phyloP scores from a whole-genome alignment of 2,888 invertebrate species.

The Plemyria rubiginata region DNA sequence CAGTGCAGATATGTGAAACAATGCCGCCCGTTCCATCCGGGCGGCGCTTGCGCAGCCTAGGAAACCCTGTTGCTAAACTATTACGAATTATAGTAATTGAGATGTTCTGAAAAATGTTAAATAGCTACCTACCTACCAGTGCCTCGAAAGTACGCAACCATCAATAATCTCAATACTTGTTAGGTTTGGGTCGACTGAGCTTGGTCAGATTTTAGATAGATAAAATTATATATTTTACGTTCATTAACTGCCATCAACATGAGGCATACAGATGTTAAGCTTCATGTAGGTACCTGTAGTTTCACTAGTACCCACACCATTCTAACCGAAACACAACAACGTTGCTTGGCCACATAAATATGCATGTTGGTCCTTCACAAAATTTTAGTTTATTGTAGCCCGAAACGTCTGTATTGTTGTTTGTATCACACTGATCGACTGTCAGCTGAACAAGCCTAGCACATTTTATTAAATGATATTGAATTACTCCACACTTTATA shows the following conservation, averaged over 20 bases:
- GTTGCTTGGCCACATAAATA: too few relatives aligned
- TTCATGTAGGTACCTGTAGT: neutral
- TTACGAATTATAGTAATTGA: conserved; percentile 55
- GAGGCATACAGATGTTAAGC: too few relatives aligned
- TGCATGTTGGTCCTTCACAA: too few relatives aligned
- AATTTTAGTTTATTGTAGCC: conserved; percentile 7
- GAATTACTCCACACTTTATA: conserved; percentile 60
- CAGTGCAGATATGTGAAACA: conserved; percentile 65
- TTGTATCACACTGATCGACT: conserved; percentile 33
- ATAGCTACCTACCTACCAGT: too few relatives aligned
- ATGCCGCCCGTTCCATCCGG: conserved; percentile 57
- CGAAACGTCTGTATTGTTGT: conserved; percentile 22
- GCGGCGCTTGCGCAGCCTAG: conserved; percentile 53
- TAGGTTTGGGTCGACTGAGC: neutral
- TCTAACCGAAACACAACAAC: neutral
- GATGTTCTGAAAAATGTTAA: conserved; percentile 8
- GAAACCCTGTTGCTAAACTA: conserved; percentile 52
- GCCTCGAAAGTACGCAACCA: neutral
- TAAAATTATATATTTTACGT: too few relatives aligned
- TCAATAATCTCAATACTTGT: neutral
- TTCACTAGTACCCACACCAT: too few relatives aligned
- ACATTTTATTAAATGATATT: conserved; percentile 62
- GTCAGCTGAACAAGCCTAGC: conserved; percentile 35
- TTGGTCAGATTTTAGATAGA: too few relatives aligned
- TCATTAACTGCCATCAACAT: too few relatives aligned